Percentiles rank a stretch among this genome's conserved stretches.
phyloP scores from a whole-genome alignment of 2,113 vertebrate species.

The Chloropsis hardwickii region DNA sequence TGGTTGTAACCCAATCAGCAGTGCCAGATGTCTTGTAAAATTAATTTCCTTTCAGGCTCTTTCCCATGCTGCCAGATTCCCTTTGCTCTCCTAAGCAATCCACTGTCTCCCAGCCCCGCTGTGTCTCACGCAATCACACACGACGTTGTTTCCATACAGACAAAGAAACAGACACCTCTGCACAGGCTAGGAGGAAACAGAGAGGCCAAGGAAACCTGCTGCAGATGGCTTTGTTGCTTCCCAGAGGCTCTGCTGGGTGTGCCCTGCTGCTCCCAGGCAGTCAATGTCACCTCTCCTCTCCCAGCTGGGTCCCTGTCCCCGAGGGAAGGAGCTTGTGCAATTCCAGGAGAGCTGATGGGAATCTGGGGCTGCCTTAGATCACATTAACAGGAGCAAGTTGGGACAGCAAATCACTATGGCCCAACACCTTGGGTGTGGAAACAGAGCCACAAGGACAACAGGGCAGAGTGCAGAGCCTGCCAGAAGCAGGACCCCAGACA shows the following conservation, averaged over 20 bases:
- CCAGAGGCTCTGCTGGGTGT: not conserved
- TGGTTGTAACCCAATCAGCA: not conserved
- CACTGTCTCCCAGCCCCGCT: not conserved
- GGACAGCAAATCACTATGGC: not conserved
- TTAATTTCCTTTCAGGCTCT: slow-evolving; percentile 26
- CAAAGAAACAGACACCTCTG: slow-evolving; percentile 7
- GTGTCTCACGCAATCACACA: not conserved
- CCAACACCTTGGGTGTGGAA: not conserved
- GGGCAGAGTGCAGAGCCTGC: not conserved
- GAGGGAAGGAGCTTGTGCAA: not conserved
- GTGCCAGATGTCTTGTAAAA: slow-evolving; percentile 27
- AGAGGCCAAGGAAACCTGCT: not conserved
- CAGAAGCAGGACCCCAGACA: not conserved
- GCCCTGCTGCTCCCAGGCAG: not conserved
- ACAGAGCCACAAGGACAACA: not conserved
- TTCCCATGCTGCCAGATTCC: slow-evolving; percentile 9
- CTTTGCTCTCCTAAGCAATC: not conserved
- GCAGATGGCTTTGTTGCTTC: not conserved
- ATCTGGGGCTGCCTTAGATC: not conserved
- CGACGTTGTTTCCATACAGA: not conserved
- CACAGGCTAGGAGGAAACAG: not conserved
- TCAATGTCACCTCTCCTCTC: not conserved
- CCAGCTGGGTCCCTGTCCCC: not conserved
- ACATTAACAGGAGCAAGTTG: not conserved
- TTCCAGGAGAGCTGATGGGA: not conserved